Evolutionary conservation across 2,113 vertebrate species (phyloP).

Genomic region (Perognathus longimembris): DNA sequence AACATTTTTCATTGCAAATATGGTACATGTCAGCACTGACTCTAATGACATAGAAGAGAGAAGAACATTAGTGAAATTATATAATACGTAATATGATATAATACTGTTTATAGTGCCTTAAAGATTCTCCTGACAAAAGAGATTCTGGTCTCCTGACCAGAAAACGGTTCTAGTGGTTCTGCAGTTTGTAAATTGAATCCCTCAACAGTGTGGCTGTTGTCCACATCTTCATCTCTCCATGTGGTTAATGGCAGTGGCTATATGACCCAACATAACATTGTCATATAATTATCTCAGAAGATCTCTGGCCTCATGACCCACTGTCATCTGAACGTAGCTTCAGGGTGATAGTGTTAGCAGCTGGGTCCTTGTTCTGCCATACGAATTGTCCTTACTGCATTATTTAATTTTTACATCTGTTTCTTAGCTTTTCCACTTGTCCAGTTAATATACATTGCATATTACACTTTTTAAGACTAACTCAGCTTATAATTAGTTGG

Average conservation of each 20-base stretch:
- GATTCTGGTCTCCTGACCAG: no score
- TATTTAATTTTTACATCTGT: background rate
- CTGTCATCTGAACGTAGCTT: background rate
- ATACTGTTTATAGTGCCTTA: background rate
- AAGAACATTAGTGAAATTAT: background rate
- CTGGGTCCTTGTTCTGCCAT: background rate
- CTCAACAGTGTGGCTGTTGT: background rate
- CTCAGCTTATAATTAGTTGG: slow-evolving; percentile 2
- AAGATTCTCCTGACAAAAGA: background rate
- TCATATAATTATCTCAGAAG: background rate
- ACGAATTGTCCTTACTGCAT: background rate
- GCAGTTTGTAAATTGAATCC: background rate
- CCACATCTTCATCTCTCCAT: background rate
- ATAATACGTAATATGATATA: background rate
- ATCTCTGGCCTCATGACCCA: background rate
- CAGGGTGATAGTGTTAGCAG: background rate
- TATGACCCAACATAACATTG: background rate
- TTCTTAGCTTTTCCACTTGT: background rate
- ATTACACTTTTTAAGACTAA: background rate
- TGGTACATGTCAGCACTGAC: background rate
- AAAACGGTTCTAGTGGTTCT: no score
- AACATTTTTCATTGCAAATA: background rate
- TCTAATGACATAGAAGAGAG: background rate
- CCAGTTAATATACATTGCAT: background rate
- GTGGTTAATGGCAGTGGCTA: background rate